A percentile compares a stretch with the other conserved stretches of the same genome.
Evolutionary conservation across 2,797 vertebrate genomes (phyloP).

Genomic region (Siniperca obscura): DNA sequence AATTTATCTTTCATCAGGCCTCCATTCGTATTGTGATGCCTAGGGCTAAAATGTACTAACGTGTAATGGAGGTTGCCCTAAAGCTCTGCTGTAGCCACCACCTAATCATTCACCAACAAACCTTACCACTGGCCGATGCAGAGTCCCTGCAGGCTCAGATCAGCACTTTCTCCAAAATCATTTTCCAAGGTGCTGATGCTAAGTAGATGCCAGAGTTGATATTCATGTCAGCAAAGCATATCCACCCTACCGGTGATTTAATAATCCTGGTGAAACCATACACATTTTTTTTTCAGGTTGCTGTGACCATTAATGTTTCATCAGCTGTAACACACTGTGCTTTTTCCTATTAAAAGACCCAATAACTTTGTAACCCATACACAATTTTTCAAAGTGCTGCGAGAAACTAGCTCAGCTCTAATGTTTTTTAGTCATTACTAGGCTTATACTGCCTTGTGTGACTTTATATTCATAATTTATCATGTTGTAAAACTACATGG

Average conservation of each 20-base stretch:
- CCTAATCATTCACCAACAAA: constrained; percentile 16
- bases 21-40: constrained; percentile 44
- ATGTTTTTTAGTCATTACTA: constrained; percentile 13
- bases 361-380: constrained; percentile 25
- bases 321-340: constrained; percentile 26
- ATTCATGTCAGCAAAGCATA: constrained; percentile 45
- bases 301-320: constrained; percentile 53
- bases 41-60: constrained; percentile 37
- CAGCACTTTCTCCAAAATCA: constrained; percentile 54
- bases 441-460: neutral
- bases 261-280: constrained; percentile 35
- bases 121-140: constrained; percentile 14
- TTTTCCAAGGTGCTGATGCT: constrained; percentile 43
- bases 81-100: constrained; percentile 23
- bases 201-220: constrained; percentile 50
- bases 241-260: constrained; percentile 25
- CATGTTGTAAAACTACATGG: neutral
- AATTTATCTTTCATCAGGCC: constrained; percentile 66
- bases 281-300: constrained; percentile 30
- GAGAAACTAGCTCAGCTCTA: constrained; percentile 15
- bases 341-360: constrained; percentile 45
- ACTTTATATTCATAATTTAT: constrained; percentile 26
- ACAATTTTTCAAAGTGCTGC: constrained; percentile 13
- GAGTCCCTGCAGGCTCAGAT: constrained; percentile 44
- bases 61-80: constrained; percentile 42